These are phyloP conservation scores for Pitangus sulphuratus DNA, from an alignment of 2,797 vertebrate species.

Conservation along the genomic window DNA sequence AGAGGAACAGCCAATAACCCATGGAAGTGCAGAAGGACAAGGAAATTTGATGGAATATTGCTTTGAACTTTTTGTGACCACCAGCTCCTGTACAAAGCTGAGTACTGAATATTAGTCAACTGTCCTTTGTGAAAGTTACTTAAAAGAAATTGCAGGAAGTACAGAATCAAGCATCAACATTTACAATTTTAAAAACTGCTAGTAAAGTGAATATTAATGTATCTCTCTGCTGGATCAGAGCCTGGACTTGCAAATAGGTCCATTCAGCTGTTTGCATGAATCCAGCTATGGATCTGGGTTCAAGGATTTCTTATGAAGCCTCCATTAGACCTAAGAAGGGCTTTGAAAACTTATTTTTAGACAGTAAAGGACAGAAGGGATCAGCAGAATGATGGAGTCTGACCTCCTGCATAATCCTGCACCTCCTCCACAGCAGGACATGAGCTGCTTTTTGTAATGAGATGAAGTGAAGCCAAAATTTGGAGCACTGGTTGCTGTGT, in stretches of 20 bases:
- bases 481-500: not conserved
- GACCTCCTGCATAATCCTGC: slow-evolving; percentile 52
- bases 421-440: slow-evolving; percentile 42
- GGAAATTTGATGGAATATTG: slow-evolving; percentile 3
- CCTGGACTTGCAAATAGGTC: slow-evolving; percentile 1
- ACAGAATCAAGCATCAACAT: not conserved
- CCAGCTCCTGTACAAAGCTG: not conserved
- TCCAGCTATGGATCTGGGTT: not conserved
- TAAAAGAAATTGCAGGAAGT: not conserved
- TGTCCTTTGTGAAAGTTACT: slow-evolving; percentile 9
- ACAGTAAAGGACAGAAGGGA: slow-evolving; percentile 40
- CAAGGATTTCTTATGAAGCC: slow-evolving; percentile 5
- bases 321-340: slow-evolving; percentile 1
- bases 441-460: slow-evolving; percentile 61
- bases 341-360: slow-evolving; percentile 60
- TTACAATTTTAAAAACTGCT: not conserved
- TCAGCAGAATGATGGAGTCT: slow-evolving; percentile 29
- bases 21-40: not conserved
- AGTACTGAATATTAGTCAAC: not conserved
- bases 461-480: slow-evolving; percentile 53
- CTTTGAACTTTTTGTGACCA: slow-evolving; percentile 2
- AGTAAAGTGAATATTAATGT: not conserved
- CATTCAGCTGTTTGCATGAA: not conserved
- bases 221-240: not conserved
- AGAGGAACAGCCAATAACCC: not conserved